Conservation (phyloP, 2,888 invertebrate genomes). For the Liopterus haemorrhoidalis region DNA sequence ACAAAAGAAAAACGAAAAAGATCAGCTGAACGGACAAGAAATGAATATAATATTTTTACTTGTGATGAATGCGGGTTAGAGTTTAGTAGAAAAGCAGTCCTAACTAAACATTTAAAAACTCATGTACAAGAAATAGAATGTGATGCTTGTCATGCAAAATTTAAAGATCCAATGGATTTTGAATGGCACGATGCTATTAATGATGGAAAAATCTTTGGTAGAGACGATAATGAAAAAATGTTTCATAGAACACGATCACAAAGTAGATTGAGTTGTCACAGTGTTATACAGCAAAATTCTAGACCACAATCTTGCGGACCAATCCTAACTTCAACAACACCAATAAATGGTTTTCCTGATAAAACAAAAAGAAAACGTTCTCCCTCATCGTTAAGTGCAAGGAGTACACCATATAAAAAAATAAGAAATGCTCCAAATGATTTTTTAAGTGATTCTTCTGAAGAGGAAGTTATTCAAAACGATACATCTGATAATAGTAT, state of each 20-base stretch:
- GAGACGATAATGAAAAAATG: conserved; percentile 3
- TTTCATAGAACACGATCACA: conserved; percentile 19
- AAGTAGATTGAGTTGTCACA: conserved; percentile 15
- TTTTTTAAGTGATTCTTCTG: too few species aligned
- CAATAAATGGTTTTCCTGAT: too few species aligned
- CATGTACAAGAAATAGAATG: conserved; percentile 12
- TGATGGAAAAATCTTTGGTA: conserved; percentile 11
- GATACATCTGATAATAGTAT: too few species aligned
- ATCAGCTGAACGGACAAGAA: neutral
- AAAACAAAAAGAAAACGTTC: too few species aligned
- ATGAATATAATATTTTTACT: too few species aligned
- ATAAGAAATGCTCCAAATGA: too few species aligned
- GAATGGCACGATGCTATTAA: conserved; percentile 16
- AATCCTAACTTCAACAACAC: too few species aligned
- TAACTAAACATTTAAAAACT: conserved; percentile 13
- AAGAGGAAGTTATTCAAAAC: too few species aligned
- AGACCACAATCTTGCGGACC: too few species aligned
- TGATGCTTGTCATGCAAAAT: conserved; percentile 10
- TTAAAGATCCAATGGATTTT: conserved; percentile 16
- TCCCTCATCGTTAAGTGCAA: too few species aligned
- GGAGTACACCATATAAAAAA: too few species aligned
- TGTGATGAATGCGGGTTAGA: conserved; percentile 15
- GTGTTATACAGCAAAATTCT: neutral
- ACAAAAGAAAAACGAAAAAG: conserved; percentile 15
- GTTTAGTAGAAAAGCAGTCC: conserved; percentile 1